Base-by-base conservation (phyloP, 2,797 vertebrate genomes). In the Staurois parvus region DNA sequence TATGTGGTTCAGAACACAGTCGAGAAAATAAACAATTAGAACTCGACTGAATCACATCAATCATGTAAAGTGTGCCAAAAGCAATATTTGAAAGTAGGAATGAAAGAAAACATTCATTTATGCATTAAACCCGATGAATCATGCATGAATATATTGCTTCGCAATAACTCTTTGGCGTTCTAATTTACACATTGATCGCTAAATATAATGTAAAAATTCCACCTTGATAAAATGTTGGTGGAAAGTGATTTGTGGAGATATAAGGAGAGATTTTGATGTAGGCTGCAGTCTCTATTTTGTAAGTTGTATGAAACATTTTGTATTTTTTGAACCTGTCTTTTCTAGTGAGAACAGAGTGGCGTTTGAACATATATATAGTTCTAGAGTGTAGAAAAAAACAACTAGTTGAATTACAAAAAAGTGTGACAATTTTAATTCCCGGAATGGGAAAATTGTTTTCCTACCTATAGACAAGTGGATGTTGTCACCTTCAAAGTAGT, bases 41-140 rank as follows among this genome's bases (percentile, higher is more conserved):
- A 64, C 37, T 83, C 64, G 21, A 67, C 72, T 75, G 59, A 64
- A 83, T 83, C 62, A 68, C 64, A 83, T 74, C 72, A 75, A 83
- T 83, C 72, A 83, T 75, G 34, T 26, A 83, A 83, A 66, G 62
- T 69, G 21, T 83, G 81, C 72, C 81, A 83, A 83, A 68, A 75
- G 72, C 72, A 68, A 75, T 83, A 69, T 56, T 19, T n/a, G 62
- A 21, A 56, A 66, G 21, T 32, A 48, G 64, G 37, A 67, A 73
- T 76, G 72, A 83, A 56, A 67, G 81, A 83, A 83, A 74, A 74
- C 72, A 67, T 83, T 83, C 40, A 83, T 75, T 83, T 76, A 52
- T 83, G 81, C 70, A 83, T 52, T 76, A 76, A 42, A 66, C 9
- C n/a, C 45, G 64, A 76, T 83, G 72, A 83, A 76, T 76, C 72